Conservation (phyloP, 2,888 invertebrate species). For the Apoda limacodes region DNA sequence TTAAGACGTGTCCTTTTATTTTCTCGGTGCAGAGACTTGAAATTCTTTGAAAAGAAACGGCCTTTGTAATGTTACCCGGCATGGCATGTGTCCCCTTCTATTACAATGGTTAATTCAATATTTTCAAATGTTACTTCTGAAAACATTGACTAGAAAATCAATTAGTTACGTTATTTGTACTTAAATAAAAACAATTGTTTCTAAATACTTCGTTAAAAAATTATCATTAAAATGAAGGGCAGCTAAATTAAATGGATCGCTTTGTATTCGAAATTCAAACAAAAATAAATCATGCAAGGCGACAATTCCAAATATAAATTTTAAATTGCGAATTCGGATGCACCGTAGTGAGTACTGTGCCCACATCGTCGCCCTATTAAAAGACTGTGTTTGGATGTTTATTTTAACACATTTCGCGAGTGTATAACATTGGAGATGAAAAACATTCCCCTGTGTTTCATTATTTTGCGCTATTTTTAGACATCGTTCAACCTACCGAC, state of each 20-base stretch:
- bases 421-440: slow-evolving; percentile 64
- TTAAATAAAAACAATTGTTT: too few species aligned
- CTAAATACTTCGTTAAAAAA: too few species aligned
- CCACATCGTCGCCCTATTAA: slow-evolving; percentile 61
- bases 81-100: slow-evolving; percentile 30
- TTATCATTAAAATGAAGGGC: too few species aligned
- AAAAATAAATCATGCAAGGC: slow-evolving; percentile 56
- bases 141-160: slow-evolving; percentile 43
- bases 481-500: slow-evolving; percentile 57
- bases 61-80: slow-evolving; percentile 42
- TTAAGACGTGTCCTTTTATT: slow-evolving; percentile 47
- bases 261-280: slow-evolving; percentile 34
- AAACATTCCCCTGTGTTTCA: slow-evolving; percentile 68
- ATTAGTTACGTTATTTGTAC: too few species aligned
- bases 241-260: not conserved
- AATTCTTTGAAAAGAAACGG: slow-evolving; percentile 53
- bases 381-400: slow-evolving; percentile 62
- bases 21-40: slow-evolving; percentile 38
- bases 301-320: slow-evolving; percentile 46
- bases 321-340: slow-evolving; percentile 52
- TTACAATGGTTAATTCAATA: slow-evolving; percentile 22
- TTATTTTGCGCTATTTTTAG: slow-evolving; percentile 65
- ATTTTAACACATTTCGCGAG: slow-evolving; percentile 67
- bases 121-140: slow-evolving; percentile 28
- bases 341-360: too few species aligned